These are phyloP conservation scores for Drosophila mercatorum DNA, from an alignment of 2,888 invertebrate species.

Conservation along the genomic window DNA sequence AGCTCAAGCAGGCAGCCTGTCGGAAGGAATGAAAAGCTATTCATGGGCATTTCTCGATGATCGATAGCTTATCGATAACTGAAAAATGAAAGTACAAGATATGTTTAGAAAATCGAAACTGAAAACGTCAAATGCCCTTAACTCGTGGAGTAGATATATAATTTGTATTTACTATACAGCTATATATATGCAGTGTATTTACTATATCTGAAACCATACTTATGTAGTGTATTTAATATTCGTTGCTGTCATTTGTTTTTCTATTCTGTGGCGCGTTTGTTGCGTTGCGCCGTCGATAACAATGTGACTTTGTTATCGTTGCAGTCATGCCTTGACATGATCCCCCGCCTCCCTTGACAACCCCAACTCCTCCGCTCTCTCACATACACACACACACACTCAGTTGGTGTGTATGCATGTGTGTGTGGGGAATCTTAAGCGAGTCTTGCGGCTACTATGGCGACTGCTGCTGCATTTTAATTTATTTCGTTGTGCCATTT, in stretches of 20 bases:
- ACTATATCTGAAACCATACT: no score
- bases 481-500: constrained; percentile 78
- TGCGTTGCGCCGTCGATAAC: constrained; percentile 46
- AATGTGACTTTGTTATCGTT: constrained; percentile 57
- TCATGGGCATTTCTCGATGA: no score
- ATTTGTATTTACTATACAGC: not conserved
- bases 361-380: not conserved
- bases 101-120: no score
- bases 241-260: not conserved
- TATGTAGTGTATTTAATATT: constrained; percentile 20
- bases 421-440: constrained; percentile 25
- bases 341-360: not conserved
- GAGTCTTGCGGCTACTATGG: constrained; percentile 42
- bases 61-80: not conserved
- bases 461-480: constrained; percentile 70
- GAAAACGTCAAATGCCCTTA: no score
- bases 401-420: not conserved
- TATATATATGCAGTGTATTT: not conserved
- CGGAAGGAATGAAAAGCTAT: not conserved
- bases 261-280: constrained; percentile 24
- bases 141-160: no score
- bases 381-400: not conserved
- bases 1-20: not conserved
- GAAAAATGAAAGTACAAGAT: no score
- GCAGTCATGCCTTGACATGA: constrained; percentile 39